Percentiles rank a stretch among this genome's conserved stretches.
Evolutionary conservation across 2,113 vertebrate genomes (phyloP).

Genomic region (Oplegnathus fasciatus): DNA sequence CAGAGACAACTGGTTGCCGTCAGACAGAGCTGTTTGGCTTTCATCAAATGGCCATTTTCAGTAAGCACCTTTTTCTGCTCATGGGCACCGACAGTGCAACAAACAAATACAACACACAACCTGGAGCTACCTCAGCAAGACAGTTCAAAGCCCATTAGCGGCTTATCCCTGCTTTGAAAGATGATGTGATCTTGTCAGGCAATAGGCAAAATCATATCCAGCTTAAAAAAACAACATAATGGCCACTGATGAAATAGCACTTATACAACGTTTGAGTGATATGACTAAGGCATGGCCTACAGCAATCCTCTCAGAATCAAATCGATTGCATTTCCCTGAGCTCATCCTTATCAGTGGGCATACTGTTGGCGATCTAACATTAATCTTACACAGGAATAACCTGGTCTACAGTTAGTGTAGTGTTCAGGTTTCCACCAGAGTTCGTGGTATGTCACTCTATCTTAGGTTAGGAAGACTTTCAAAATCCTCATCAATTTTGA

Average conservation of each 20-base stretch:
- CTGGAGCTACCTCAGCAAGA: conserved; percentile 27
- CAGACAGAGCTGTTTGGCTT: conserved; percentile 67
- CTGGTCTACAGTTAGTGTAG: not conserved
- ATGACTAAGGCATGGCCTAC: conserved; percentile 21
- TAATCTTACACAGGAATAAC: conserved; percentile 24
- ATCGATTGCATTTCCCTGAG: conserved; percentile 20
- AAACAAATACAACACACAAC: conserved; percentile 27
- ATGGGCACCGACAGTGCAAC: conserved; percentile 2
- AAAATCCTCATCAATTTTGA: not conserved
- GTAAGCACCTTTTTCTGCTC: conserved; percentile 53
- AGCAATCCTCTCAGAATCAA: conserved; percentile 19
- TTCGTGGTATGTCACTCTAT: not conserved
- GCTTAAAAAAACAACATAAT: conserved; percentile 6
- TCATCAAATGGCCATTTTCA: conserved; percentile 72
- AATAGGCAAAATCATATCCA: conserved; percentile 19
- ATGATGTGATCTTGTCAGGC: conserved; percentile 22
- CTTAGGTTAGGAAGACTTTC: not conserved
- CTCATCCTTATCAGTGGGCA: conserved; percentile 10
- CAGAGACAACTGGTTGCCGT: conserved; percentile 83
- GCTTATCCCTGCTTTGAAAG: conserved; percentile 17
- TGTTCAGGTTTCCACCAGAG: not conserved
- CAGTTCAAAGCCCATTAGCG: conserved; percentile 25
- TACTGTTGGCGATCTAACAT: conserved; percentile 12
- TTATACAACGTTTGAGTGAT: conserved; percentile 22
- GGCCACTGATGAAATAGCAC: conserved; percentile 41